A percentile compares a stretch with the other conserved stretches of the same genome.
Conservation (phyloP, 1,140 invertebrate species). For the Papilio aristodemus region DNA sequence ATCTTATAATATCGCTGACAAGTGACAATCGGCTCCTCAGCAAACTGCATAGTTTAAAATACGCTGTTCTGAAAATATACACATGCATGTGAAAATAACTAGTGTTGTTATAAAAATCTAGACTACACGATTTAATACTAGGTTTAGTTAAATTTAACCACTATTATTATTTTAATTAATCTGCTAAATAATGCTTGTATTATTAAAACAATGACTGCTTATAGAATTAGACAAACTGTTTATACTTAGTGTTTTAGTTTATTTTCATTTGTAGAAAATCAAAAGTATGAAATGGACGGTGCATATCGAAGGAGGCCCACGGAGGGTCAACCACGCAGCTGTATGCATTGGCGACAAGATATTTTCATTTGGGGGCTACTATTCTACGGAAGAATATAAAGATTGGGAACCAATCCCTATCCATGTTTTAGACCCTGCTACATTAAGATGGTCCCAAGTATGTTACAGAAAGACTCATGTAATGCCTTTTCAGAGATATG, state of each 20-base stretch:
- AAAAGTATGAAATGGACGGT: conserved; percentile 85
- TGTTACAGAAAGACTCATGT: conserved; percentile 56
- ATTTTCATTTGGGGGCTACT: conserved; percentile 95
- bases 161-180: neutral
- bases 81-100: conserved; percentile 3
- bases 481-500: conserved; percentile 84
- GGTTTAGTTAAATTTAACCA: neutral
- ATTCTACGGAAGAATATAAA: conserved; percentile 83
- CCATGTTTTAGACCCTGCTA: conserved; percentile 91
- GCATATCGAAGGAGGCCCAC: conserved; percentile 89
- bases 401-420: conserved; percentile 93
- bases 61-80: conserved; percentile 1
- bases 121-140: neutral
- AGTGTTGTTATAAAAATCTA: neutral
- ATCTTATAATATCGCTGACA: neutral
- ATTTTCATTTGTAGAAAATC: conserved; percentile 30
- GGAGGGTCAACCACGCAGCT: conserved; percentile 94
- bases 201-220: neutral
- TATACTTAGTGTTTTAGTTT: conserved; percentile 24
- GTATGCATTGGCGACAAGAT: conserved; percentile 89
- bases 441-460: conserved; percentile 81
- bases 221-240: neutral
- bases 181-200: neutral
- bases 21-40: neutral
- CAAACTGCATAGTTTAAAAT: neutral